Conservation (phyloP, 2,888 invertebrate species). For the Coelinius sp. region DNA sequence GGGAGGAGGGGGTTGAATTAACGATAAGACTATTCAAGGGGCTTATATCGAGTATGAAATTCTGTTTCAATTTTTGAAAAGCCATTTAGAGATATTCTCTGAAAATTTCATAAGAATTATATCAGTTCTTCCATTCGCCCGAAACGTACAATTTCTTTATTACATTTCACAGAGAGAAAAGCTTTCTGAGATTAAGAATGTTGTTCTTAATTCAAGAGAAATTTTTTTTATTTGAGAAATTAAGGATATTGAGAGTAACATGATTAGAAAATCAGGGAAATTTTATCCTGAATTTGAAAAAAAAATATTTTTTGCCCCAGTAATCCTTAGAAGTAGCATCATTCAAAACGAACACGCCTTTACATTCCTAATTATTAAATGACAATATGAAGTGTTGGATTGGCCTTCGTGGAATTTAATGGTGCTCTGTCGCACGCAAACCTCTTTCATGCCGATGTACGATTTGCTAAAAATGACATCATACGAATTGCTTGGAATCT, state of each 20-base stretch:
- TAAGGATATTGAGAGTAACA: no score
- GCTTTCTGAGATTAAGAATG: no score
- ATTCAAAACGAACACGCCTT: no score
- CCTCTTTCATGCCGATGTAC: background rate
- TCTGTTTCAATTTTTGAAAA: background rate
- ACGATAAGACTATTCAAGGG: background rate
- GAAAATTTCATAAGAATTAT: background rate
- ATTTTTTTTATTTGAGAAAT: no score
- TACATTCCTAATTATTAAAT: background rate
- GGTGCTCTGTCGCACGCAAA: background rate
- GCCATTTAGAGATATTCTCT: background rate
- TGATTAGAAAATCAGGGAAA: no score
- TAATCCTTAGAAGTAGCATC: no score
- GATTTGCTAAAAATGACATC: conserved; percentile 14
- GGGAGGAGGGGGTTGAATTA: background rate
- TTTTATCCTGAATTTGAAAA: no score
- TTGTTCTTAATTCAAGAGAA: no score
- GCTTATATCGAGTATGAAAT: background rate
- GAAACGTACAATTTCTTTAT: no score
- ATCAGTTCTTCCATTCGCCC: no score
- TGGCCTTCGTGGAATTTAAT: background rate
- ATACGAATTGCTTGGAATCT: conserved; percentile 17
- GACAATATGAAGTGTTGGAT: background rate
- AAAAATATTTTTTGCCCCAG: no score
- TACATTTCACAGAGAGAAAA: no score